Conservation (phyloP, 2,888 invertebrate genomes). For the Congeria kusceri region DNA sequence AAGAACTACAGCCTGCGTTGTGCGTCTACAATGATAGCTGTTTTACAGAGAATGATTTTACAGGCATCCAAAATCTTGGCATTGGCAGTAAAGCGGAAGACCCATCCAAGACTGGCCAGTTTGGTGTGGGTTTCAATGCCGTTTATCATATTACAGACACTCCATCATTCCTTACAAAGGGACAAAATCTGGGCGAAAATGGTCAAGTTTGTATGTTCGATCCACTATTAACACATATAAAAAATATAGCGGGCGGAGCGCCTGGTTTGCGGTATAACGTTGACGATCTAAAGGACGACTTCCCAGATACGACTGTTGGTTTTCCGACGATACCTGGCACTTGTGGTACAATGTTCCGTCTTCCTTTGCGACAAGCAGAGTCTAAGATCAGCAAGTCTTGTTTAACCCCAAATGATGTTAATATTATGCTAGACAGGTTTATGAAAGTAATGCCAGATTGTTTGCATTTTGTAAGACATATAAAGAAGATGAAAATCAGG, state of each 20-base stretch:
- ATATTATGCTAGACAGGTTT: constrained; percentile 25
- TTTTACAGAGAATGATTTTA: constrained; percentile 70
- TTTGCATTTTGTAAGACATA: constrained; percentile 52
- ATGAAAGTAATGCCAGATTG: constrained; percentile 35
- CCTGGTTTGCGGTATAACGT: constrained; percentile 61
- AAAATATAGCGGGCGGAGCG: constrained; percentile 44
- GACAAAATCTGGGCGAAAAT: constrained; percentile 53
- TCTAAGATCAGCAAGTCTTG: constrained; percentile 70
- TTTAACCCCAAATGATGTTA: constrained; percentile 21
- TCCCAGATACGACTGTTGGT: constrained; percentile 55
- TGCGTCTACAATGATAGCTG: constrained; percentile 73
- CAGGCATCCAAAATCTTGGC: constrained; percentile 76
- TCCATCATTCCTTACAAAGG: constrained; percentile 73
- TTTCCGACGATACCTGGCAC: constrained; percentile 51
- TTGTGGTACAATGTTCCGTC: constrained; percentile 54
- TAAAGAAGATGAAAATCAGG: constrained; percentile 19
- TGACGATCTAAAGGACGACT: constrained; percentile 30
- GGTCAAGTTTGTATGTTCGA: constrained; percentile 80
- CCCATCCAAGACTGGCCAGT: constrained; percentile 75
- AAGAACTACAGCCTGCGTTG: constrained; percentile 75
- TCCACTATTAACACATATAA: constrained; percentile 77
- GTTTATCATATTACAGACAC: constrained; percentile 79
- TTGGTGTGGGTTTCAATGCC: constrained; percentile 79
- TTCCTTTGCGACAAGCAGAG: constrained; percentile 18
- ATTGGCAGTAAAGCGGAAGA: constrained; percentile 74